phyloP scores from a whole-genome alignment of 2,888 invertebrate species.

The Zygogramma bicolorata region DNA sequence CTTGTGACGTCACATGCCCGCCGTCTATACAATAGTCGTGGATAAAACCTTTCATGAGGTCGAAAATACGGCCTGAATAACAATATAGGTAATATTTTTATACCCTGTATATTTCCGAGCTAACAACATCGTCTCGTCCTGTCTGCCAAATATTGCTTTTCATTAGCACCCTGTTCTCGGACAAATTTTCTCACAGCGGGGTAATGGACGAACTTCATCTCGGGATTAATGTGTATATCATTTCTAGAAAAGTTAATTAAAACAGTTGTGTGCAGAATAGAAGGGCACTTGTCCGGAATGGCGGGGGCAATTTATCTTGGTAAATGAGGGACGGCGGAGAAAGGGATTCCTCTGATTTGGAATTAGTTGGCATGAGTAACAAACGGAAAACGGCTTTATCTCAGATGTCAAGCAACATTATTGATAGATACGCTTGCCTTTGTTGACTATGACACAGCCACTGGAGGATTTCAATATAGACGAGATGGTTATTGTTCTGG shows the following conservation, averaged over 20 bases:
- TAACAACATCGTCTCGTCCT: too few relatives aligned
- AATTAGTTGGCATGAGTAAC: constrained; percentile 36
- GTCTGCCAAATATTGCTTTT: too few relatives aligned
- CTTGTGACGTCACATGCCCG: too few relatives aligned
- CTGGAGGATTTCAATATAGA: constrained; percentile 1
- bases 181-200: neutral
- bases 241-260: constrained; percentile 38
- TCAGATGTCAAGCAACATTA: constrained; percentile 28
- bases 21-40: too few relatives aligned
- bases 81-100: too few relatives aligned
- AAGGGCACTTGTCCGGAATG: constrained; percentile 36
- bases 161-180: neutral
- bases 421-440: constrained; percentile 22
- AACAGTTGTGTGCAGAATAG: constrained; percentile 42
- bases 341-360: constrained; percentile 32
- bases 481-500: neutral
- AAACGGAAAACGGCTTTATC: constrained; percentile 37
- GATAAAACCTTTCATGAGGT: too few relatives aligned
- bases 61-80: too few relatives aligned
- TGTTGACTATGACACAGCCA: constrained; percentile 8
- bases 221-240: constrained; percentile 19
- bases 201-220: neutral
- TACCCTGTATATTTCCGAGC: too few relatives aligned
- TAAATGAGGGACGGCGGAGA: constrained; percentile 44
- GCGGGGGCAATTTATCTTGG: constrained; percentile 46